Evolutionary conservation across 2,888 invertebrate species (phyloP), one percentile per base, ranked within the genome.

Genomic region (Heterodera filipjevi): DNA sequence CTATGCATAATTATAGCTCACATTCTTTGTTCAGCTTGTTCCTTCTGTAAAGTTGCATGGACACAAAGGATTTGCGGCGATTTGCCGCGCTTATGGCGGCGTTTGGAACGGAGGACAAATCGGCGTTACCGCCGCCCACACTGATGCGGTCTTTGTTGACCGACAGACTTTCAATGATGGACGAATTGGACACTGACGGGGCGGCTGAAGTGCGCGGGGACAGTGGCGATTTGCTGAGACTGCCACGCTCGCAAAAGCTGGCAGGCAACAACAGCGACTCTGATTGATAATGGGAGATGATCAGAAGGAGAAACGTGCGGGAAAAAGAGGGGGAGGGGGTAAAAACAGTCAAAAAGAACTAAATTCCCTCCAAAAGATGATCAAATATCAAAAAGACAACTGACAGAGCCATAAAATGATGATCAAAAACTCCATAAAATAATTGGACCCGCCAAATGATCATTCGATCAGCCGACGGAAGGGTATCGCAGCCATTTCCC

Each of bases 191-290:
- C 30, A 86, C 84, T 71, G 87, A 86, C 10, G 86, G 85, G 39
- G 87, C 87, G 79, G 89, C 85, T 78, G 89, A 87, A 82, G 89
- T 86, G 83, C 87, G 84, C n/a, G 88, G 88, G 6, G 87, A 87
- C 59, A 88, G 79, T 12, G 88, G 88, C 19, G 85, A 84, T 77
- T 88, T 88, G 59, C 71, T 78, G 27, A 83, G 78, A 75, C 84
- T 84, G 22, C 81, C 81, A 2, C 83, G 79, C 66, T 83, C 83
- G 64, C 72, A 81, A 77, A 80, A 80, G 32, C 77, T 77, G 14
- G 72, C 76, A 3, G 79, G 80, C 71, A 75, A 35, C 30, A 75
- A 59, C 64, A 79, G 44, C n/a, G 81, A 80, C 35, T 80, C 81
- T 81, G 32, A 14, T 44, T 33, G 35, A 77, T 3, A 77, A 77